Evolutionary conservation across 2,113 vertebrate genomes (phyloP), one percentile per base, ranked within the genome.

Genomic region (Brevimyrus niger): DNA sequence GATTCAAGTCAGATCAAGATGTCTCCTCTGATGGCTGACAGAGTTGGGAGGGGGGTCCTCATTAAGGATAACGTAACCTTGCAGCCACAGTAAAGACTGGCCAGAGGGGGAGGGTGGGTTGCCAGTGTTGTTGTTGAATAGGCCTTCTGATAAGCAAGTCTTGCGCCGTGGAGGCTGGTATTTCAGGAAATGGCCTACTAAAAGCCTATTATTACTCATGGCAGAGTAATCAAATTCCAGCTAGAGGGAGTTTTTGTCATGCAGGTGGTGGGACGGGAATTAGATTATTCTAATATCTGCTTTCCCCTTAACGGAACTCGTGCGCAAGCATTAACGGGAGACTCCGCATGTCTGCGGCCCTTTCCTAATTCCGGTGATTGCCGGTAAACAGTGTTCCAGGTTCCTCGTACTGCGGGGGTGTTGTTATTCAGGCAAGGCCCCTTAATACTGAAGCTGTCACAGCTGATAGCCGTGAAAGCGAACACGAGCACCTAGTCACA

Each of bases 281-380:
- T 87, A 65, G 17, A 65, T 65, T 87, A 87, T 61, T 87, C n/a
- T 87, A 87, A 53, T 87, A 87, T 87, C 85, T 55, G 85, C 85
- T 19, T 47, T 61, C 87, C 58, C 10, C 51, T 65, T 65, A 61
- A 46, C 48, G 55, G 42, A 19, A 13, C 38, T 90, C 21, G 27
- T 87, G 17, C 31, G 27, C n/a, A 0, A 38, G 85, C 48, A 87
- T 55, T 87, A 38, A 55, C 50, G 38, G 48, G 50, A 53, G 85
- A 38, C 11, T 53, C 44, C 38, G 84, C 13, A 50, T 31, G 44
- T 86, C 31, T 82, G 42, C 15, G 2, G 48, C 31, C 84, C 84
- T 50, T 50, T 50, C 84, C 46, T 35, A 51, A 86, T 50, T 86
- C 21, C 10, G 23, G 6, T 86, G n/a, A 86, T 31, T 69, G 38